These are phyloP conservation scores for Caenorhabditis macrosperma DNA, from an alignment of 2,888 invertebrate species.

Conservation along the genomic window DNA sequence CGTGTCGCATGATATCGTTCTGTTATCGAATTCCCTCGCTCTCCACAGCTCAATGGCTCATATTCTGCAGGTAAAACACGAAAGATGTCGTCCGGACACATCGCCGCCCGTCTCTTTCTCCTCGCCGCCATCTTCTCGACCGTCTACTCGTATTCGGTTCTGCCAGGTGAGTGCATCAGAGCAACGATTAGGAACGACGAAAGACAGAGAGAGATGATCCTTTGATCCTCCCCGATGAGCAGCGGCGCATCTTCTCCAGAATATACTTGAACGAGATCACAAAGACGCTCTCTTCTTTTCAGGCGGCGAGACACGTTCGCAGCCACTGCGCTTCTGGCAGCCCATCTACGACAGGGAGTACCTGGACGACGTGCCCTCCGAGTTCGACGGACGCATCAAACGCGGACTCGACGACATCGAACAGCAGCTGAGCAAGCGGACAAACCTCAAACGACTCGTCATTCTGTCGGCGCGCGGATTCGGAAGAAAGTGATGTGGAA, in stretches of 20 bases:
- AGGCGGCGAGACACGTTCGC: constrained; percentile 9
- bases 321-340: constrained; percentile 11
- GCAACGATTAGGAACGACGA: not conserved
- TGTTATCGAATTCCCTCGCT: not conserved
- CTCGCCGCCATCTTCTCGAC: constrained; percentile 27
- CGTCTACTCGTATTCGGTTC: constrained; percentile 26
- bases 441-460: constrained; percentile 54
- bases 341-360: constrained; percentile 13
- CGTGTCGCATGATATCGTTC: not conserved
- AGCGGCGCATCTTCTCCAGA: too few species aligned
- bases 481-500: constrained; percentile 25
- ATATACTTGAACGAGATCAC: not conserved
- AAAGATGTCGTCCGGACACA: constrained; percentile 38
- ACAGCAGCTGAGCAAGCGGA: constrained; percentile 46
- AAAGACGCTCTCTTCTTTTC: not conserved
- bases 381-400: constrained; percentile 38
- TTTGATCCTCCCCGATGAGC: not conserved
- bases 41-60: not conserved
- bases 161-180: constrained; percentile 19
- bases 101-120: constrained; percentile 33
- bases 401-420: constrained; percentile 34
- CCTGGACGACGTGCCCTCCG: not conserved
- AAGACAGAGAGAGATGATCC: not conserved
- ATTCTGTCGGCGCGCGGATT: constrained; percentile 59
- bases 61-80: constrained; percentile 34